Evolutionary conservation across 2,113 vertebrate species (phyloP).

Genomic region (Marcusenius ussheri): DNA sequence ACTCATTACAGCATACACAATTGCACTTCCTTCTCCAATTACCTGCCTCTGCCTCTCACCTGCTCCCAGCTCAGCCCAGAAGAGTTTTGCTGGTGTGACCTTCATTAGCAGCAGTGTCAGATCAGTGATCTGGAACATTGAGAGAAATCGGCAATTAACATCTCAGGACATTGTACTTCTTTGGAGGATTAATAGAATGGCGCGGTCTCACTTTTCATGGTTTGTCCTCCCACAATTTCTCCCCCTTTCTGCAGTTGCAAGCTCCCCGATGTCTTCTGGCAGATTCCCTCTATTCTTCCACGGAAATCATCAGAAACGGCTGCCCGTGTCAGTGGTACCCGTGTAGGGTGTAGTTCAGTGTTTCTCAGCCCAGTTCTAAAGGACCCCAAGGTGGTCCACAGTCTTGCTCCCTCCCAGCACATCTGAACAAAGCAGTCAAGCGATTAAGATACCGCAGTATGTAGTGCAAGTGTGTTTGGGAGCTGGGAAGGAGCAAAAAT

Average conservation of each 20-base stretch:
- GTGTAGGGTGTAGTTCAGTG: not conserved
- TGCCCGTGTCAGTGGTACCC: not conserved
- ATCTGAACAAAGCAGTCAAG: not conserved
- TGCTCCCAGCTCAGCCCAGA: not conserved
- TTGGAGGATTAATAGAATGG: not conserved
- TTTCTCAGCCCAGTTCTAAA: not conserved
- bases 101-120: constrained; percentile 14
- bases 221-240: not conserved
- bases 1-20: not conserved
- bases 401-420: not conserved
- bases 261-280: not conserved
- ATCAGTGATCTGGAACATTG: constrained; percentile 21
- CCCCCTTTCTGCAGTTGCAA: not conserved
- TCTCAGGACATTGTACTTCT: not conserved
- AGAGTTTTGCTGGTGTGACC: not conserved
- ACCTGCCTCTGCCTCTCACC: constrained; percentile 3
- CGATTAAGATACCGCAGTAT: not conserved
- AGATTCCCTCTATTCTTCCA: not conserved
- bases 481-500: not conserved
- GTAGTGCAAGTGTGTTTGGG: not conserved
- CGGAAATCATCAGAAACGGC: not conserved
- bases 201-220: not conserved
- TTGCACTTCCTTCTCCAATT: not conserved
- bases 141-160: constrained; percentile 22
- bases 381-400: not conserved